These are phyloP conservation scores for Misgurnus mizolepis DNA, from an alignment of 2,113 vertebrate genomes.

Conservation along the genomic window DNA sequence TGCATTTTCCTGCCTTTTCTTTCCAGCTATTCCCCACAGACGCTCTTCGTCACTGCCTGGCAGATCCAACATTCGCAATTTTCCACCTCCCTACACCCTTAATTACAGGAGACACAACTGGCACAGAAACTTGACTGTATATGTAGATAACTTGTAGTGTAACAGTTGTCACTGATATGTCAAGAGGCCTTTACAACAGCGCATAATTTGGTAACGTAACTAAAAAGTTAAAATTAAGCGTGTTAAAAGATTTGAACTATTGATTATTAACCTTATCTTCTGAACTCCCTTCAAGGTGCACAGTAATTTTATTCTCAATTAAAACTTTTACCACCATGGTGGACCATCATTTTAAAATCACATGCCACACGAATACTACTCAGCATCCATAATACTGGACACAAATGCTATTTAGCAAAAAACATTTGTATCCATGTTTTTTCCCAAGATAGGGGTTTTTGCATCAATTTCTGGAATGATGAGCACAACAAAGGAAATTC, in stretches of 20 bases:
- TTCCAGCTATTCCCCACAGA: constrained; percentile 48
- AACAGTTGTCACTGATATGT: constrained; percentile 27
- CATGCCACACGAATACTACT: no score
- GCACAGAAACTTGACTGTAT: constrained; percentile 37
- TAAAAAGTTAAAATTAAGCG: not conserved
- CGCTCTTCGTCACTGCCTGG: constrained; percentile 23
- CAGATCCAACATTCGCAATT: constrained; percentile 38
- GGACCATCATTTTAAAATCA: no score
- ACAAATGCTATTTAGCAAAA: no score
- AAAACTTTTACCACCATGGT: no score
- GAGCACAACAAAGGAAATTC: not conserved
- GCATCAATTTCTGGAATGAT: not conserved
- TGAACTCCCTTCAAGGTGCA: no score
- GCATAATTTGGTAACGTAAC: not conserved
- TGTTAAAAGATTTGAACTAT: not conserved
- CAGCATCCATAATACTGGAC: no score
- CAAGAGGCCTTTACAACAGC: constrained; percentile 1
- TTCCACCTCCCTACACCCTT: constrained; percentile 39
- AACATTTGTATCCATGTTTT: not conserved
- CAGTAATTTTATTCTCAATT: no score
- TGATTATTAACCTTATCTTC: no score
- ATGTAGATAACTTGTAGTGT: not conserved
- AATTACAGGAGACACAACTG: constrained; percentile 48
- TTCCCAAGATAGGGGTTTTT: not conserved
- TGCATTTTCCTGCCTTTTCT: constrained; percentile 47